A percentile compares a stretch with the other conserved stretches of the same genome.
phyloP scores from a whole-genome alignment of 2,888 invertebrate species.

The Xanthia togata region DNA sequence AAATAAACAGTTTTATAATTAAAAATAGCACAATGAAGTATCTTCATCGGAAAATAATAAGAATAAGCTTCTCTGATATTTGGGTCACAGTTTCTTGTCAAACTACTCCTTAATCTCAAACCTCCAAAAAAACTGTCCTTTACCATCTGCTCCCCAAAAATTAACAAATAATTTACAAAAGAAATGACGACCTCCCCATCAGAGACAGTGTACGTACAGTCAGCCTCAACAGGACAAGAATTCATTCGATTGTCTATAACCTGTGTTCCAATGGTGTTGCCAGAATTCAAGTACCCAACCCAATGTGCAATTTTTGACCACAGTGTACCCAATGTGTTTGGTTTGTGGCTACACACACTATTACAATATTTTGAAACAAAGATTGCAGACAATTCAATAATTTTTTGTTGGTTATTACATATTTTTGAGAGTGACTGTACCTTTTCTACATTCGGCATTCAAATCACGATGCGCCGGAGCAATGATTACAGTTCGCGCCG shows the following conservation, averaged over 20 bases:
- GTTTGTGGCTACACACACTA: not conserved
- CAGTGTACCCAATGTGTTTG: not conserved
- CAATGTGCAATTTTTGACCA: not conserved
- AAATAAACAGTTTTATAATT: not conserved
- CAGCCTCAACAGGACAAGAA: not conserved
- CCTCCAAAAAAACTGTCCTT: constrained; percentile 9
- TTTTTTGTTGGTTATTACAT: not conserved
- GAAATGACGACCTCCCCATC: constrained; percentile 45
- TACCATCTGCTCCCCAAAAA: constrained; percentile 8
- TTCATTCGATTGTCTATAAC: not conserved
- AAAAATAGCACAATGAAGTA: not conserved
- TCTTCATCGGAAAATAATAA: not conserved
- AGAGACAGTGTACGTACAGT: constrained; percentile 39
- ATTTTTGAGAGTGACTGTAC: constrained; percentile 35
- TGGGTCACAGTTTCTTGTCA: not conserved
- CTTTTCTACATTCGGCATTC: constrained; percentile 74
- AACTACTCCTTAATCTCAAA: not conserved
- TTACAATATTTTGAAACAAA: not conserved
- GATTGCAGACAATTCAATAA: too few relatives aligned
- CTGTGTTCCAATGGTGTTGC: not conserved
- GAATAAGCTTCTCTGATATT: not conserved
- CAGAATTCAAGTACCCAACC: not conserved
- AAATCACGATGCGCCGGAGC: constrained; percentile 75
- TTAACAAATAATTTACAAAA: constrained; percentile 53
- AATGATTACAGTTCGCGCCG: constrained; percentile 84